Evolutionary conservation across 1,140 invertebrate genomes (phyloP), one percentile per base, ranked within the genome.

Genomic region (Dysdera silvatica): DNA sequence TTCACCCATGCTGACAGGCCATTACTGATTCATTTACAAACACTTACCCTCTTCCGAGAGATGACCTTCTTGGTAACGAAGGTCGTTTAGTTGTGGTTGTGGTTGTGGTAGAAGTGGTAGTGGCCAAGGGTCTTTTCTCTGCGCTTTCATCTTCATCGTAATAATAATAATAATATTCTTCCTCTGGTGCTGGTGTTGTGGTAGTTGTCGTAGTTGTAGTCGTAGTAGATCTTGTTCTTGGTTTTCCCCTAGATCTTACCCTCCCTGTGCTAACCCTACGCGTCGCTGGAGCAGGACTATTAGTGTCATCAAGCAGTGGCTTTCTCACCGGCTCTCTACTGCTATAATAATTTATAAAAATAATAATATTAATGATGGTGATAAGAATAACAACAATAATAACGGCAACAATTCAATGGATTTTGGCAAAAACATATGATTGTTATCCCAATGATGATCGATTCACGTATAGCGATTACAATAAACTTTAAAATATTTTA

Each of bases 71-170:
- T 4, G 43, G 32, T 10, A 41, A 16, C 0, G 66, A 37, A 18
- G 58, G 31, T 23, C 47, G 31, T 12, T 61, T 35, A n/a, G 63
- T 56, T 4, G 63, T 68, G 18, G 68, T 69, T 14, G 66, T 69
- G 5, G 68, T 69, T 0, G 68, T 66, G n/a, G 65, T 68, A 4
- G 61, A 48, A 14, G 66, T 68, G 3, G 67, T 69, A 6, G 62
- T 54, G 5, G 52, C 54, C n/a, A 53, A 55, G 16, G 45, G 45
- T 5, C 61, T 47, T 23, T 51, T 51, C 1, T 8, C 24, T 5
- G 24, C n/a, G n/a, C 45, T 63, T 7, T 47, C 32, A 3, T 48
- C 62, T n/a, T 62, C 53, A 32, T 59, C 37, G 23, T 53, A 55
- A 45, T 59, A 56, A n/a, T 67, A 61, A 26, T 67, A 61, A 28